Evolutionary conservation across 2,888 invertebrate species (phyloP).

Genomic region (Aspidapion aeneum): DNA sequence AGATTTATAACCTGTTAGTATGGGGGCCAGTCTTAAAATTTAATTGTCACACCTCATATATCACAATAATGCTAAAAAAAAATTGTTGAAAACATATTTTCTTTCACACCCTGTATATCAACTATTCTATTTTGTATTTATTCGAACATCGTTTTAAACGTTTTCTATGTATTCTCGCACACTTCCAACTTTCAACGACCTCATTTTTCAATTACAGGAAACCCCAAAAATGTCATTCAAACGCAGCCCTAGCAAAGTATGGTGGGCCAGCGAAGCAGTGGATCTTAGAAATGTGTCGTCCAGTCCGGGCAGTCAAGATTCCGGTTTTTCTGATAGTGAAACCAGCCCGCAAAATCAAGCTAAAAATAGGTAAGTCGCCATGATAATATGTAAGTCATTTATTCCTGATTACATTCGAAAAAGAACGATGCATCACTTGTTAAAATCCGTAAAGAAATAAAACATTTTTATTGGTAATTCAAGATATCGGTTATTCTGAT

Average conservation of each 20-base stretch:
- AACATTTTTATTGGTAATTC: too few species aligned
- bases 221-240: conserved; percentile 53
- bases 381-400: conserved; percentile 3
- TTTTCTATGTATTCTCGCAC: neutral
- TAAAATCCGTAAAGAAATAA: too few species aligned
- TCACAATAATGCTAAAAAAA: too few species aligned
- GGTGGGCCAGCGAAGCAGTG: conserved; percentile 54
- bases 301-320: conserved; percentile 74
- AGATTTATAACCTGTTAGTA: too few species aligned
- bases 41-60: too few species aligned
- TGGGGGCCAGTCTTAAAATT: too few species aligned
- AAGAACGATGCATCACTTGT: neutral
- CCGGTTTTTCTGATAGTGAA: conserved; percentile 78
- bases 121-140: too few species aligned
- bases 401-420: neutral
- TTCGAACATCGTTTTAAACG: too few species aligned
- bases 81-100: too few species aligned
- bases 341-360: conserved; percentile 53
- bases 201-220: conserved; percentile 22
- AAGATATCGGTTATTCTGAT: conserved; percentile 79
- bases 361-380: conserved; percentile 10
- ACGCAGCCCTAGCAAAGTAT: conserved; percentile 64
- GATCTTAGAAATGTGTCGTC: conserved; percentile 51
- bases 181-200: neutral
- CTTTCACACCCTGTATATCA: too few species aligned